Conservation (phyloP, 2,113 vertebrate species). For the Paedocypris sp. region DNA sequence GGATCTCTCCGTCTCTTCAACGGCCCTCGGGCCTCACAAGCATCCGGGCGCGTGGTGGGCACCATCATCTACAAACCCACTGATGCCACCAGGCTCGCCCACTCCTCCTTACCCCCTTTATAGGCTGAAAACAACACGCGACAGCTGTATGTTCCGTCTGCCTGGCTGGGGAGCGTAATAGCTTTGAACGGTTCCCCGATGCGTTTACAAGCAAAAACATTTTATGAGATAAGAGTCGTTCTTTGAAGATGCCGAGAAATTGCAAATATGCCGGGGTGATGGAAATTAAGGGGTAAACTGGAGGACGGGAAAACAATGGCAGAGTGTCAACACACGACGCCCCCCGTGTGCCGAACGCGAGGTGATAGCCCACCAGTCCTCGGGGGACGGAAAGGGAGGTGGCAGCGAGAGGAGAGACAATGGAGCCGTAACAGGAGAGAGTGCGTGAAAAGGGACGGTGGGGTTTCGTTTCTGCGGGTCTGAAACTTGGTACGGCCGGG, state of each 20-base stretch:
- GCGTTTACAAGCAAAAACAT: slow-evolving; percentile 29
- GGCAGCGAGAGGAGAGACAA: slow-evolving; percentile 28
- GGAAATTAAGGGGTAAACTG: slow-evolving; percentile 25
- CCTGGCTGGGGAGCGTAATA: background rate
- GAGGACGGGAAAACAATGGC: slow-evolving; percentile 10
- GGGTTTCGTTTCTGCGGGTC: slow-evolving; percentile 8
- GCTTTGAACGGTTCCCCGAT: slow-evolving; percentile 14
- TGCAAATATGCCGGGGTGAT: slow-evolving; percentile 15
- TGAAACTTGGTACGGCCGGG: slow-evolving; percentile 12
- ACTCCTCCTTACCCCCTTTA: no score
- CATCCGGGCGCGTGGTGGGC: slow-evolving; percentile 24
- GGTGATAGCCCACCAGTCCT: slow-evolving; percentile 32
- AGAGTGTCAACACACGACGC: slow-evolving; percentile 26
- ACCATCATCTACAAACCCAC: no score
- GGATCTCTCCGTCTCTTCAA: background rate
- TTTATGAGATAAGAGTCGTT: slow-evolving; percentile 9
- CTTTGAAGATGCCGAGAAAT: slow-evolving; percentile 18
- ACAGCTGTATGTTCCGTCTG: slow-evolving; percentile 18
- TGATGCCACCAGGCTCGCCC: no score
- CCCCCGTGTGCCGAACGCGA: slow-evolving; percentile 24
- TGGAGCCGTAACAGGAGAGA: slow-evolving; percentile 20
- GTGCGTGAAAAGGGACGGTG: slow-evolving; percentile 15
- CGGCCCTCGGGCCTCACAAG: slow-evolving; percentile 26
- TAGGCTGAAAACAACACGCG: background rate
- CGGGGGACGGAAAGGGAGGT: slow-evolving; percentile 15